phyloP scores from a whole-genome alignment of 2,113 vertebrate species.

The Plectropomus leopardus region DNA sequence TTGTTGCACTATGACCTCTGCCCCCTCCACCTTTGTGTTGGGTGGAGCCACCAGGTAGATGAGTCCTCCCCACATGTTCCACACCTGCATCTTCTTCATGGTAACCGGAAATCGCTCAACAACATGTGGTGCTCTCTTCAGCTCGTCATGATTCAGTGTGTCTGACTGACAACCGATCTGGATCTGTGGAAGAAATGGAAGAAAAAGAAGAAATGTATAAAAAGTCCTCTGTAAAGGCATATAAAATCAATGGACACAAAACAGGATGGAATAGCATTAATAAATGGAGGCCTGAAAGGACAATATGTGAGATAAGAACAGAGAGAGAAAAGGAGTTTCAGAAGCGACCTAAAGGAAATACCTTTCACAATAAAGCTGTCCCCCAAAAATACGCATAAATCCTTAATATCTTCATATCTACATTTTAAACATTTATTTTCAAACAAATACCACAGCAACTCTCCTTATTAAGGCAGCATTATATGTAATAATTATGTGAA shows the following conservation, averaged over 20 bases:
- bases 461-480: too few relatives aligned
- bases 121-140: slow-evolving; percentile 78
- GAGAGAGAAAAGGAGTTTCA: too few relatives aligned
- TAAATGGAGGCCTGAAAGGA: neutral
- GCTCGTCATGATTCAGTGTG: slow-evolving; percentile 46
- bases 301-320: neutral
- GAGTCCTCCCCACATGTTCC: slow-evolving; percentile 83
- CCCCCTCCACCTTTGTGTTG: slow-evolving; percentile 58
- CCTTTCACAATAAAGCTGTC: too few relatives aligned
- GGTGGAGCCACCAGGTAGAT: slow-evolving; percentile 80
- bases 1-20: slow-evolving; percentile 73
- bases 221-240: too few relatives aligned
- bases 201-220: too few relatives aligned
- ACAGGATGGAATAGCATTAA: neutral
- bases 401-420: too few relatives aligned
- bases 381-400: too few relatives aligned
- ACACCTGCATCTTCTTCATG: slow-evolving; percentile 72
- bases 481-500: too few relatives aligned
- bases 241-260: neutral
- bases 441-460: too few relatives aligned
- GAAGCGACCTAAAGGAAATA: too few relatives aligned
- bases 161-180: slow-evolving; percentile 86
- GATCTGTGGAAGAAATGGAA: slow-evolving; percentile 64
- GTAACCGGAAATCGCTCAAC: slow-evolving; percentile 64
- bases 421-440: too few relatives aligned